Evolutionary conservation across 2,888 invertebrate genomes (phyloP).

Genomic region (Eupithecia dodoneata): DNA sequence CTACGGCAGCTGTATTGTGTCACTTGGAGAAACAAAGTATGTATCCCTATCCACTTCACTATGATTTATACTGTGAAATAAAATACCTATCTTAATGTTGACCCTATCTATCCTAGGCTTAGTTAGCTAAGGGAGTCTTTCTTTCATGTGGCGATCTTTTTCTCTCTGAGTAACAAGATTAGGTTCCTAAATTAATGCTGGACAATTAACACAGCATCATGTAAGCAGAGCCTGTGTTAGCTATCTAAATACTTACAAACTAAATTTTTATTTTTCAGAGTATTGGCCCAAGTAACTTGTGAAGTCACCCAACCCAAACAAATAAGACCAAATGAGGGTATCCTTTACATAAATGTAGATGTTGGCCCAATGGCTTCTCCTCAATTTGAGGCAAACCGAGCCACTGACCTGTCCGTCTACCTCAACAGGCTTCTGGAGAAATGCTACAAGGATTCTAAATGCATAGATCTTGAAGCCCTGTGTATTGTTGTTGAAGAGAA

Average conservation of each 20-base stretch:
- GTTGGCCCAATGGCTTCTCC: conserved; percentile 94
- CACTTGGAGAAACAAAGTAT: conserved; percentile 91
- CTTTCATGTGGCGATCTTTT: background rate
- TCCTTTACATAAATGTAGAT: conserved; percentile 93
- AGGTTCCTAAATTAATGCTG: background rate
- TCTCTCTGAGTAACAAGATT: background rate
- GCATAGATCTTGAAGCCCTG: conserved; percentile 96
- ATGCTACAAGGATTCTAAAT: conserved; percentile 95
- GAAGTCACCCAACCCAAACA: conserved; percentile 94
- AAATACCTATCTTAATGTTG: no score
- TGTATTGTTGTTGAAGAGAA: conserved; percentile 97
- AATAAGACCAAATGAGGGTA: conserved; percentile 94
- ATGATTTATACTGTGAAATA: no score
- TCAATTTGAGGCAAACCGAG: conserved; percentile 91
- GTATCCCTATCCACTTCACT: conserved; percentile 30
- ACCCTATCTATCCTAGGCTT: background rate
- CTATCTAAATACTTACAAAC: background rate
- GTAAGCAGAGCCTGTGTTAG: background rate
- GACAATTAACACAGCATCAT: background rate
- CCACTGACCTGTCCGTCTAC: conserved; percentile 88
- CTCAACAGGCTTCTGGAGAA: conserved; percentile 93
- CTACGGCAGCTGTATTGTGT: conserved; percentile 91
- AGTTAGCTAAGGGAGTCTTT: background rate
- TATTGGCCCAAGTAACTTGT: conserved; percentile 94
- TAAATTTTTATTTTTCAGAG: conserved; percentile 78